Percentiles rank a stretch among this genome's conserved stretches.
Conservation (phyloP, 2,888 invertebrate species). For the Lasioglossum leucozonium region DNA sequence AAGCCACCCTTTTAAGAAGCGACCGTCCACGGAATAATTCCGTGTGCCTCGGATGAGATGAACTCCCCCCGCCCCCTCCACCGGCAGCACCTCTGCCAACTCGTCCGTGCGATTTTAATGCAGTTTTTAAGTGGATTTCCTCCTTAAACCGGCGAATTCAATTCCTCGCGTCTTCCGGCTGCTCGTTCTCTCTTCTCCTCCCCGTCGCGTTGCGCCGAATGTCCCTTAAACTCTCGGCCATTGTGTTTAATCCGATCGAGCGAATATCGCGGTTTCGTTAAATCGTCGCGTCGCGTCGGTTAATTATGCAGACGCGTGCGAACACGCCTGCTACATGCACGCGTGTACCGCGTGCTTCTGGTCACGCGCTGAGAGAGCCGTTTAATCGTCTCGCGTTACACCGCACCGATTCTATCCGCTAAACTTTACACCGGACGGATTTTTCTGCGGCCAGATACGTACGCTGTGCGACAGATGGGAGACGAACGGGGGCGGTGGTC, state of each 20-base stretch:
- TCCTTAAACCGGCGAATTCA: background rate
- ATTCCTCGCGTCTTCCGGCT: background rate
- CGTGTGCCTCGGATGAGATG: slow-evolving; percentile 31
- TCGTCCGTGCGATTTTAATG: slow-evolving; percentile 23
- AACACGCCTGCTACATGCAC: background rate
- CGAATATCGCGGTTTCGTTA: background rate
- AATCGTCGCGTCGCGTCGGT: background rate
- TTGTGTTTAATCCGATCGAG: background rate
- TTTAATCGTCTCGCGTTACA: slow-evolving; percentile 24
- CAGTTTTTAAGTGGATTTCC: slow-evolving; percentile 25
- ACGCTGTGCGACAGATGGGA: background rate
- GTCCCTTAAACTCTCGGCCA: background rate
- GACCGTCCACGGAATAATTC: slow-evolving; percentile 40
- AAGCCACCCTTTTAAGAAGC: slow-evolving; percentile 13
- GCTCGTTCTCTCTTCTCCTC: background rate
- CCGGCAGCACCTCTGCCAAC: background rate
- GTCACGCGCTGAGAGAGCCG: slow-evolving; percentile 22
- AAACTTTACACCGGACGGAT: background rate
- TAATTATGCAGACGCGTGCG: slow-evolving; percentile 16
- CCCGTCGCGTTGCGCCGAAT: background rate
- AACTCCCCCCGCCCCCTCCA: slow-evolving; percentile 2
- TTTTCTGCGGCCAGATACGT: slow-evolving; percentile 10
- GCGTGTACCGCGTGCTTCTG: slow-evolving; percentile 3
- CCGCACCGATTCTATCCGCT: slow-evolving; percentile 8
- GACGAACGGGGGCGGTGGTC: background rate